A percentile compares a stretch with the other conserved stretches of the same genome.
These are phyloP conservation scores for Leptinotarsa defecta DNA, from an alignment of 1,140 invertebrate genomes.

Conservation along the genomic window DNA sequence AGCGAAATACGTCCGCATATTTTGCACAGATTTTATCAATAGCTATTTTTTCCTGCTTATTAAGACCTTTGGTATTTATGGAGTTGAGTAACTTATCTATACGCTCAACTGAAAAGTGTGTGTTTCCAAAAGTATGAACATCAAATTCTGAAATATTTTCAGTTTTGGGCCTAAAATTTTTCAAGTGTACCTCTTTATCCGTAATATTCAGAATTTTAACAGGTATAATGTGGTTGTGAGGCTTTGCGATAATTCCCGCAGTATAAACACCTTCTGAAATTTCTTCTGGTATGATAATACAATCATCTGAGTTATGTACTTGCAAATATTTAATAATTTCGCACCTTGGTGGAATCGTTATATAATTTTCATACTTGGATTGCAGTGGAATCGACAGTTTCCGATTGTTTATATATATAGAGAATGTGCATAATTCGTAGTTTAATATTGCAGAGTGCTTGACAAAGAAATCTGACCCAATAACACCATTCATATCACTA, in stretches of 20 bases:
- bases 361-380: constrained; percentile 28
- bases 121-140: constrained; percentile 26
- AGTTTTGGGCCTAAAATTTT: constrained; percentile 32
- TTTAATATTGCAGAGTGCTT: constrained; percentile 30
- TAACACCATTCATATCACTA: constrained; percentile 30
- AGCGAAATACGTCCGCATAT: constrained; percentile 46
- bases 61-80: constrained; percentile 43
- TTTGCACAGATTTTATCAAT: constrained; percentile 45
- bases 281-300: constrained; percentile 34
- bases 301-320: constrained; percentile 27
- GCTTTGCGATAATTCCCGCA: constrained; percentile 25
- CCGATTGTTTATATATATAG: constrained; percentile 17
- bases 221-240: constrained; percentile 27
- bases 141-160: constrained; percentile 32
- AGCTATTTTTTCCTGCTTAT: constrained; percentile 40
- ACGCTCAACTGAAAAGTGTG: constrained; percentile 26
- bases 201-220: constrained; percentile 33
- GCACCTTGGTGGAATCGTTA: constrained; percentile 29
- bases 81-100: constrained; percentile 25
- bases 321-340: constrained; percentile 35
- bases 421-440: constrained; percentile 31
- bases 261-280: constrained; percentile 30
- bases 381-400: constrained; percentile 24
- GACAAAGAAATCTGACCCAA: constrained; percentile 36
- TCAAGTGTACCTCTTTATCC: constrained; percentile 31